Conservation (phyloP, 1,140 invertebrate genomes). For the Pogonomyrmex barbatus region DNA sequence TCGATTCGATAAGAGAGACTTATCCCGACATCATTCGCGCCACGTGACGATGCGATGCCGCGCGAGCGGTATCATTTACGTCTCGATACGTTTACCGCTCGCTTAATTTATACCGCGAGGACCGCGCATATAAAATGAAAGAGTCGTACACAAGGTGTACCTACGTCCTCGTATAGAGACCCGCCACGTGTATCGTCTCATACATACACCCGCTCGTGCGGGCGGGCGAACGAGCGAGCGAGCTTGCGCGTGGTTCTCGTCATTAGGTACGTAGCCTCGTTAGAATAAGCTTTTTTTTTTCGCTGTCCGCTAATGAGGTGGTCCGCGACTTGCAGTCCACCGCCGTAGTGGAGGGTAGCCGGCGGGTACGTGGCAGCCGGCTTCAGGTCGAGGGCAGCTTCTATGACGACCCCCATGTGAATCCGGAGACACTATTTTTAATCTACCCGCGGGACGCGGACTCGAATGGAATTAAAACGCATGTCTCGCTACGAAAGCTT, state of each 20-base stretch:
- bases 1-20: not conserved
- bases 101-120: slow-evolving; percentile 73
- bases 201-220: slow-evolving; percentile 16
- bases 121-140: slow-evolving; percentile 60
- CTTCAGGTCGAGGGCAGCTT: slow-evolving; percentile 63
- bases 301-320: slow-evolving; percentile 80
- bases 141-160: slow-evolving; percentile 64
- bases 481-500: slow-evolving; percentile 66
- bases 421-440: slow-evolving; percentile 77
- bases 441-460: slow-evolving; percentile 69
- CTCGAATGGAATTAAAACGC: slow-evolving; percentile 75
- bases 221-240: slow-evolving; percentile 18
- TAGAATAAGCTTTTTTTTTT: slow-evolving; percentile 82
- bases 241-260: slow-evolving; percentile 75
- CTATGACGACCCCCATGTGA: slow-evolving; percentile 64
- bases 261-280: slow-evolving; percentile 83
- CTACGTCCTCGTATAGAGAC: slow-evolving; percentile 39
- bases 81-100: slow-evolving; percentile 57
- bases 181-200: slow-evolving; percentile 24
- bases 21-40: slow-evolving; percentile 40
- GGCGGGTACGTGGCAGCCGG: not conserved
- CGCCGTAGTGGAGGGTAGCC: slow-evolving; percentile 59
- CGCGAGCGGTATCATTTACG: slow-evolving; percentile 60
- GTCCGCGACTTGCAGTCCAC: slow-evolving; percentile 74
- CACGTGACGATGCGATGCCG: slow-evolving; percentile 67